Base-by-base conservation (phyloP, 2,113 vertebrate genomes). In the Alethe diademata region DNA sequence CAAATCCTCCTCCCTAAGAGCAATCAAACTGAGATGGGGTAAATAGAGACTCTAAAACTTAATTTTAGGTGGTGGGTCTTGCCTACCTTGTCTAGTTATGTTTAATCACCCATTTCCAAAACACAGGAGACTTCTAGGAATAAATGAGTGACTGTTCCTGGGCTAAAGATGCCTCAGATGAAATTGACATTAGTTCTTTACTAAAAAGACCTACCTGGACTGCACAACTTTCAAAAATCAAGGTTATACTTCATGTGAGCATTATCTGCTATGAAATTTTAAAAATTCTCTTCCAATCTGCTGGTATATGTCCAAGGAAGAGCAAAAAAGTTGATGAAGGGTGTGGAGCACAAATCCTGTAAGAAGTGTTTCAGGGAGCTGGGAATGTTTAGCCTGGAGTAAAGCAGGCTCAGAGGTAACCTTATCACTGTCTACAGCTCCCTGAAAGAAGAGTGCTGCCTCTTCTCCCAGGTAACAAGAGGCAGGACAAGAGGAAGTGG, bases 371-470 rank as follows among this genome's bases (percentile, higher is more conserved):
- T 61, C n/a, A 38, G 12, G 19, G 1, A 61, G 12, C 6, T 61
- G 54, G 28, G 6, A 5, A 2, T 45, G 7, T 61, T 29, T 14
- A 47, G 6, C n/a, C 15, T 19, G 29, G 23, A 38, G 40, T 25
- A 53, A 47, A 53, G 12, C 47, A 69, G 45, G 18, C 9, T 53
- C 26, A 22, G 38, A 12, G 8, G 5, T 17, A 14, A 60, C 14
- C 3, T 45, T 8, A 33, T 24, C 2, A 1, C 23, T 38, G 47
- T 24, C 50, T 16, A 13, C n/a, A 45, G 2, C 8, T 24, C 2
- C 23, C 12, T 53, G 18, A 38, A 45, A 69, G n/a, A n/a, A 45
- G 28, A 15, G 1, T n/a, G 6, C 4, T 53, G 12, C 19, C 9
- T 78, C 19, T 45, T 78, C 18, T 61, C 28, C 2, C 12, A 15